Evolutionary conservation across 2,797 vertebrate species (phyloP).

Genomic region (Gila robusta): DNA sequence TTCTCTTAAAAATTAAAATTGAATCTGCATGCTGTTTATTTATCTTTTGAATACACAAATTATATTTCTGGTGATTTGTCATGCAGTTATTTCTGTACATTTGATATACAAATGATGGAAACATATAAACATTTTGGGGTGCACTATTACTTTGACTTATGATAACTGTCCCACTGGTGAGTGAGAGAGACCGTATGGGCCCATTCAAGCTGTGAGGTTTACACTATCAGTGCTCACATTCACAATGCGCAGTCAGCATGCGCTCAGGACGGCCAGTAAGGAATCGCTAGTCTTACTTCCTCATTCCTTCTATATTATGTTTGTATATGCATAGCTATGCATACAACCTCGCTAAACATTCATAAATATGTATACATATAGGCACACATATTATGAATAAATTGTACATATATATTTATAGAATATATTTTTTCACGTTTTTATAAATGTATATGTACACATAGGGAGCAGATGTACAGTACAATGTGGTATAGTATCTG

Average conservation of each 20-base stretch:
- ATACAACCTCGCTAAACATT: constrained; percentile 63
- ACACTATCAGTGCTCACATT: constrained; percentile 81
- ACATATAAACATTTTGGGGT: not conserved
- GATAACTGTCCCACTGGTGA: not conserved
- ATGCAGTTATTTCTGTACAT: not conserved
- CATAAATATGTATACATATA: constrained; percentile 67
- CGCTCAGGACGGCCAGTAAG: constrained; percentile 83
- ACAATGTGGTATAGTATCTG: constrained; percentile 50
- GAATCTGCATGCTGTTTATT: not conserved
- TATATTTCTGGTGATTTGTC: not conserved
- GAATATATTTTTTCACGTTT: constrained; percentile 62
- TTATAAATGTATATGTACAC: constrained; percentile 69
- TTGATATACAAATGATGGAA: not conserved
- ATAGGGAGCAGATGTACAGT: constrained; percentile 65
- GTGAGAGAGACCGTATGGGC: constrained; percentile 16
- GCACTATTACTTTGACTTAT: not conserved
- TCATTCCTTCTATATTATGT: constrained; percentile 55
- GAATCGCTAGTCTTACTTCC: constrained; percentile 76
- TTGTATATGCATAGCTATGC: constrained; percentile 57
- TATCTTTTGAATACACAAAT: not conserved
- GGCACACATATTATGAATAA: constrained; percentile 67
- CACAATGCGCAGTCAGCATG: constrained; percentile 84
- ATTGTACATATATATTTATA: constrained; percentile 69
- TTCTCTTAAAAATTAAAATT: not conserved
- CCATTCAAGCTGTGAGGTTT: constrained; percentile 19